A percentile compares a stretch with the other conserved stretches of the same genome.
Evolutionary conservation across 2,888 invertebrate genomes (phyloP).

Genomic region (Drosophila formosana): DNA sequence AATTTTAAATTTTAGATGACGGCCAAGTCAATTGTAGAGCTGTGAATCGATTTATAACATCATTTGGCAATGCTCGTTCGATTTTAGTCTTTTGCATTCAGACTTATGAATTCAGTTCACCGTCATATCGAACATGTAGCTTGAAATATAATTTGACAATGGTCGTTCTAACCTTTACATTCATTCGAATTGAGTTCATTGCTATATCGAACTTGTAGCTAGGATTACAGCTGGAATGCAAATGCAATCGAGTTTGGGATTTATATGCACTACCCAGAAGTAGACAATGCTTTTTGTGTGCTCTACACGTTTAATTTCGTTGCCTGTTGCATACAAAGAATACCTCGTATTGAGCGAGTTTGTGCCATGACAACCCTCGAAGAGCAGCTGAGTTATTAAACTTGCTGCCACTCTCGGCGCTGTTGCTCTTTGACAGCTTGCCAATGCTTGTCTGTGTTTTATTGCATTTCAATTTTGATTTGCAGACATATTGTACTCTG

Average conservation of each 20-base stretch:
- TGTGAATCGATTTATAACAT: neutral
- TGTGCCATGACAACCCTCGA: conserved; percentile 18
- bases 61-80: too few species aligned
- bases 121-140: too few species aligned
- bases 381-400: conserved; percentile 24
- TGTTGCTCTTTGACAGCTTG: conserved; percentile 43
- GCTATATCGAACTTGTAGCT: too few species aligned
- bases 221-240: too few species aligned
- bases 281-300: conserved; percentile 1
- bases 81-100: too few species aligned
- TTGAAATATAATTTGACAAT: too few species aligned
- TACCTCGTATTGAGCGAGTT: neutral
- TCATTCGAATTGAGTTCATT: too few species aligned
- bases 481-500: conserved; percentile 51
- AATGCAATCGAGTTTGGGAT: neutral
- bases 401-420: conserved; percentile 13
- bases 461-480: conserved; percentile 72
- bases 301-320: neutral
- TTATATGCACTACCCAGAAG: conserved; percentile 1
- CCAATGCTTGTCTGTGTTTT: conserved; percentile 44
- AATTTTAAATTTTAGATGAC: neutral
- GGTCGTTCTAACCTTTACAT: too few species aligned
- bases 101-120: too few species aligned
- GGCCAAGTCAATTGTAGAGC: neutral
- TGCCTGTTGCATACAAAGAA: neutral